Evolutionary conservation across 2,888 invertebrate genomes (phyloP), one percentile per base, ranked within the genome.

Genomic region (Drosophila kambysellisi): DNA sequence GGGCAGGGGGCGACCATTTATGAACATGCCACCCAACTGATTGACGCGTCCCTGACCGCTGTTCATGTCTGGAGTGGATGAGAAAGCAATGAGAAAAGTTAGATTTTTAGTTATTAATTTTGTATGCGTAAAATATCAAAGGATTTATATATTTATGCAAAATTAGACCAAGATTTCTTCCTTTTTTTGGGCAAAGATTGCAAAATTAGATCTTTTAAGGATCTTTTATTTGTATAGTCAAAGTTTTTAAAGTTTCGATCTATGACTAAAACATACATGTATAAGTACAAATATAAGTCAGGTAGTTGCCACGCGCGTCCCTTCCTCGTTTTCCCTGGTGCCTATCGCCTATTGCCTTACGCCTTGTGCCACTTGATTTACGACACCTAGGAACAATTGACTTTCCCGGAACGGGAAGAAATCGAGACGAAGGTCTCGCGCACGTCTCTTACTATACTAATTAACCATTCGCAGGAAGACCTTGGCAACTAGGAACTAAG

Each of bases 1-100:
- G 15, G 99, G 99, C 74, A 99, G 94, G 0, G 99, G 99, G 17
- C 99, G 95, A 0, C 99, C 99, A 94, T 99, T 99, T 93, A 99
- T 99, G 94, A 99, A 99, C 39, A 99, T 96, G 33, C 99, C 99
- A 29, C 99, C 99, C 61, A 99, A 94, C 93, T 99, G 99, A 94
- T 99, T 99, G 58, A 98, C 97, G 58, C 99, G 96, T 66, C 99
- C 99, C 94, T 99, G 98, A 82, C 98, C 98, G 95, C 95, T 74
- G 74, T 92, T 93, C 91, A 93, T 91, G 74, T 93, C 93, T 91
- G 88, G 74, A 86, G 73, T 33, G 32, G 20, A 50, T 15, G 4
- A 12, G 64, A 66, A 63, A 33, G 65, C 46, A 63, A 53, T 59
- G 54, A 51, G 20, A 4, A 20, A 25, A 46, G 32, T 7, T 15